phyloP scores from a whole-genome alignment of 2,113 vertebrate genomes.

The Xenopus borealis region DNA sequence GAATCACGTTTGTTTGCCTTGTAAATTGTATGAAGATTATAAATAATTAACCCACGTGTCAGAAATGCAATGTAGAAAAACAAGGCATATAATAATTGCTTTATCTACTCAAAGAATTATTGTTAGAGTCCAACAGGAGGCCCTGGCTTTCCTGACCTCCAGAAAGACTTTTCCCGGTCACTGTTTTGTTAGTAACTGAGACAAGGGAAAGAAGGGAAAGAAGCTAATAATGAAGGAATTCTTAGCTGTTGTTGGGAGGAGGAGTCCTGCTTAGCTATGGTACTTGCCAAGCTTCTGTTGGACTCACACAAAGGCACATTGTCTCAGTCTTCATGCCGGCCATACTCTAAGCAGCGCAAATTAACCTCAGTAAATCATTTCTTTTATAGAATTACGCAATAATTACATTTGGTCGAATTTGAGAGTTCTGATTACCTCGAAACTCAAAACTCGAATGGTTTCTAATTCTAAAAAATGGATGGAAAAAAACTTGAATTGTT shows the following conservation, averaged over 20 bases:
- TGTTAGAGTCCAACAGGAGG: constrained; percentile 33
- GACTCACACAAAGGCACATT: constrained; percentile 40
- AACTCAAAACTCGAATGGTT: too few species aligned
- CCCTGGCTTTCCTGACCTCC: constrained; percentile 36
- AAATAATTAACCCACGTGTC: constrained; percentile 4
- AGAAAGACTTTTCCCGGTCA: constrained; percentile 33
- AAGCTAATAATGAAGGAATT: constrained; percentile 35
- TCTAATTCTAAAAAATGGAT: too few species aligned
- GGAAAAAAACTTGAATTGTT: too few species aligned
- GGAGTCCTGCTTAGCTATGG: constrained; percentile 28
- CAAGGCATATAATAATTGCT: constrained; percentile 29
- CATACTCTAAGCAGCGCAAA: background rate
- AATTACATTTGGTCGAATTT: too few species aligned
- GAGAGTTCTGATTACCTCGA: too few species aligned
- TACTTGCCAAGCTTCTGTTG: constrained; percentile 41
- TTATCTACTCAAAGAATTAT: constrained; percentile 41
- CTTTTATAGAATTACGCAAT: too few species aligned
- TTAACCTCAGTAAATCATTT: too few species aligned
- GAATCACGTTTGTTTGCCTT: background rate
- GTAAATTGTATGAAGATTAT: background rate
- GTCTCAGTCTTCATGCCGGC: constrained; percentile 14
- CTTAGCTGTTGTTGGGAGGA: constrained; percentile 29
- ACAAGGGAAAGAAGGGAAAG: constrained; percentile 19
- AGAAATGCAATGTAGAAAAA: constrained; percentile 11
- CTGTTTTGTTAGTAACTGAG: constrained; percentile 43